Conservation (phyloP, 1,140 invertebrate genomes). For the Matsumurasca onukii region DNA sequence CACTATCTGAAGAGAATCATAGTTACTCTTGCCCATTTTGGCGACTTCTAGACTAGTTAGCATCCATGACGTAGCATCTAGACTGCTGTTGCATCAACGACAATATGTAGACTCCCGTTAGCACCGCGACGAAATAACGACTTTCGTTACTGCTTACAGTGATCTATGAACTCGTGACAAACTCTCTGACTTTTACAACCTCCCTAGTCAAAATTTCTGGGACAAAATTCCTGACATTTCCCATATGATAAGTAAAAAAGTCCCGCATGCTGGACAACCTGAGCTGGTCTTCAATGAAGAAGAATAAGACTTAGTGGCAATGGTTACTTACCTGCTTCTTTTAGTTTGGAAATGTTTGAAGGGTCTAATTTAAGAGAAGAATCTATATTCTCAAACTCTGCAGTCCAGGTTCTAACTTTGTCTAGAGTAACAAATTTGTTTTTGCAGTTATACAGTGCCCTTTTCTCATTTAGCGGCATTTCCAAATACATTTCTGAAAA, state of each 20-base stretch:
- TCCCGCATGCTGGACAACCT: not conserved
- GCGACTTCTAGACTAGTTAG: no score
- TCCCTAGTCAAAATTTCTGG: not conserved
- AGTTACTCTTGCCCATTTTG: no score
- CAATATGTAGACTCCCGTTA: no score
- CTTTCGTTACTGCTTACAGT: not conserved
- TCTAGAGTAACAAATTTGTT: slow-evolving; percentile 50
- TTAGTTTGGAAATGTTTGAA: not conserved
- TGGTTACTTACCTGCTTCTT: not conserved
- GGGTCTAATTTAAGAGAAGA: not conserved
- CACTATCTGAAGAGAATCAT: no score
- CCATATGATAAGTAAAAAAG: not conserved
- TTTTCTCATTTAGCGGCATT: slow-evolving; percentile 57
- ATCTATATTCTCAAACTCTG: not conserved
- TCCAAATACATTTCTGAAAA: slow-evolving; percentile 53
- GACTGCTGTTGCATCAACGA: no score
- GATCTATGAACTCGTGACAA: no score
- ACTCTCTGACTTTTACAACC: not conserved
- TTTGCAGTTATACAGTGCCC: slow-evolving; percentile 53
- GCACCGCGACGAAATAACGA: no score
- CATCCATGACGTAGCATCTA: no score
- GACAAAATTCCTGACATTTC: not conserved
- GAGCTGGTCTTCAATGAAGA: not conserved
- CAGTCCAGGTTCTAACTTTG: slow-evolving; percentile 61
- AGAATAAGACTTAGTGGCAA: not conserved